Percentiles rank a stretch among this genome's conserved stretches.
phyloP scores from a whole-genome alignment of 1,140 invertebrate genomes.

The Polyergus mexicanus region DNA sequence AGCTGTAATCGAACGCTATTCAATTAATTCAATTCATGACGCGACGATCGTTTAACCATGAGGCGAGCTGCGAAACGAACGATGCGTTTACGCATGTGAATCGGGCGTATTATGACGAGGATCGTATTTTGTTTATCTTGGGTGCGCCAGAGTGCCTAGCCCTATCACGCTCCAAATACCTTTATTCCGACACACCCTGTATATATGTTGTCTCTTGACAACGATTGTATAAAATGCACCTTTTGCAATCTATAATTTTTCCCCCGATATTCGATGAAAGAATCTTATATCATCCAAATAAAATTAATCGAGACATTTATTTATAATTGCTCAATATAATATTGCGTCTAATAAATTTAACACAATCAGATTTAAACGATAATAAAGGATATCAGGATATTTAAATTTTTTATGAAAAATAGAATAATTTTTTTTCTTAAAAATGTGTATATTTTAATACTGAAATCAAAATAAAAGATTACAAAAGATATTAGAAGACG shows the following conservation, averaged over 20 bases:
- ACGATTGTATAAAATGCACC: constrained; percentile 13
- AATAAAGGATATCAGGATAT: background rate
- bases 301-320: background rate
- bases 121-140: constrained; percentile 63
- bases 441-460: too few relatives aligned
- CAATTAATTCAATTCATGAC: constrained; percentile 49
- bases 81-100: background rate
- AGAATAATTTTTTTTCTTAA: too few relatives aligned
- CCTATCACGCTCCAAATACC: constrained; percentile 76
- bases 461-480: too few relatives aligned
- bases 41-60: background rate
- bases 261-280: background rate
- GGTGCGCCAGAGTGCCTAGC: constrained; percentile 74
- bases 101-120: constrained; percentile 30
- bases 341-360: background rate
- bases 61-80: background rate
- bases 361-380: background rate
- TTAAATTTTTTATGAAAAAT: background rate
- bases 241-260: background rate
- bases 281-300: background rate
- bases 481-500: too few relatives aligned
- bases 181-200: constrained; percentile 72
- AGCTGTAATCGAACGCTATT: constrained; percentile 7
- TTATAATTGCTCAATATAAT: background rate
- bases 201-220: constrained; percentile 18